phyloP scores from a whole-genome alignment of 2,113 vertebrate genomes.

The Petromus typicus region DNA sequence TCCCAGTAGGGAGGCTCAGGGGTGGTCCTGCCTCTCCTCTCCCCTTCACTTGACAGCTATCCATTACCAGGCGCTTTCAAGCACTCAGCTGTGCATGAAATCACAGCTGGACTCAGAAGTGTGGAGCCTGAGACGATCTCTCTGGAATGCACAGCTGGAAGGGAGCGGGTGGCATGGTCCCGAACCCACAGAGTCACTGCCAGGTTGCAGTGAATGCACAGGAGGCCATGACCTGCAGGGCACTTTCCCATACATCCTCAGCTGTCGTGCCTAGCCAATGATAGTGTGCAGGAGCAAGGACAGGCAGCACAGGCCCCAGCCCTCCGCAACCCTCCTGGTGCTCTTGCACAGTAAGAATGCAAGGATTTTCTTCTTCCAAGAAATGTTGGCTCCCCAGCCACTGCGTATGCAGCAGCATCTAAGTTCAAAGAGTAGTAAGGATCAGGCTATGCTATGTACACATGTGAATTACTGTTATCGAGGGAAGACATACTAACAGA shows the following conservation, averaged over 20 bases:
- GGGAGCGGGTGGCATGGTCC: not conserved
- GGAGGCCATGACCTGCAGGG: too few relatives aligned
- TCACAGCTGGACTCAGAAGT: not conserved
- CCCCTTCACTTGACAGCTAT: not conserved
- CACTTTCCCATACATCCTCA: too few relatives aligned
- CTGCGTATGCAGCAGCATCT: too few relatives aligned
- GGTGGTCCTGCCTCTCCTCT: too few relatives aligned
- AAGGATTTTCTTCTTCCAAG: not conserved
- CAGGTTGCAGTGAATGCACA: too few relatives aligned
- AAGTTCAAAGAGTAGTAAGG: too few relatives aligned
- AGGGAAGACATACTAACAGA: too few relatives aligned
- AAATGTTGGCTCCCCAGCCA: not conserved
- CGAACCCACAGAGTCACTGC: not conserved
- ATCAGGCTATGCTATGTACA: too few relatives aligned
- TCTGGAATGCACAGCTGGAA: not conserved
- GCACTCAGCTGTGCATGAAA: not conserved
- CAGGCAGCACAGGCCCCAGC: accelerated
- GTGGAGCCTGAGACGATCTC: accelerated
- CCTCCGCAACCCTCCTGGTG: not conserved
- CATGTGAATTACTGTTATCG: too few relatives aligned
- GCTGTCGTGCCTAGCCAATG: too few relatives aligned
- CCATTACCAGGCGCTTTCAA: not conserved
- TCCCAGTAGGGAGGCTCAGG: not conserved
- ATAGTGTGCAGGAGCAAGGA: too few relatives aligned
- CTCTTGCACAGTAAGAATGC: not conserved